phyloP scores from a whole-genome alignment of 2,888 invertebrate species.

The Acanthosoma haemorrhoidale region DNA sequence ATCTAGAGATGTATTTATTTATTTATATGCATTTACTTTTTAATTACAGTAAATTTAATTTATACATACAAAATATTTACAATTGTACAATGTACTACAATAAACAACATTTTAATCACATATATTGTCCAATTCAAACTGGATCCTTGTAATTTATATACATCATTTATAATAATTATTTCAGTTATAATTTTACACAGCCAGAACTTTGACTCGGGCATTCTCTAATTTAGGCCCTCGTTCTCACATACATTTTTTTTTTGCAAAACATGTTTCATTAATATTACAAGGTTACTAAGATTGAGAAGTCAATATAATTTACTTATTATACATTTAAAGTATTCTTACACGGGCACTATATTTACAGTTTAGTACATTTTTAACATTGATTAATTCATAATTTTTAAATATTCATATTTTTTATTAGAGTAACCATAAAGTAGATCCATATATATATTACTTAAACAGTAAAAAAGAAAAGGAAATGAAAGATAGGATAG shows the following conservation, averaged over 20 bases:
- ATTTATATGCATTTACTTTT: no score
- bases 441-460: no score
- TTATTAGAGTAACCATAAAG: no score
- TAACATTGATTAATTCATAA: no score
- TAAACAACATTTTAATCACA: neutral
- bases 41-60: no score
- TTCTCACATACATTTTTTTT: neutral
- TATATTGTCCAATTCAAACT: neutral
- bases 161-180: neutral
- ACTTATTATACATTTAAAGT: neutral
- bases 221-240: neutral
- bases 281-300: neutral
- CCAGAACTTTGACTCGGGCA: neutral
- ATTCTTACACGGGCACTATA: neutral
- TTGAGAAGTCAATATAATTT: neutral
- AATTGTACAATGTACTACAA: neutral
- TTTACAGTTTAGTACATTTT: neutral
- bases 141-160: slow-evolving; percentile 9
- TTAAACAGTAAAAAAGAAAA: no score
- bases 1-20: no score
- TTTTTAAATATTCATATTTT: no score
- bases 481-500: no score
- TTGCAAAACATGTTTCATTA: neutral
- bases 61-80: no score
- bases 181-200: slow-evolving; percentile 2